Evolutionary conservation across 2,113 vertebrate species (phyloP).

Genomic region (Malurus elegans): DNA sequence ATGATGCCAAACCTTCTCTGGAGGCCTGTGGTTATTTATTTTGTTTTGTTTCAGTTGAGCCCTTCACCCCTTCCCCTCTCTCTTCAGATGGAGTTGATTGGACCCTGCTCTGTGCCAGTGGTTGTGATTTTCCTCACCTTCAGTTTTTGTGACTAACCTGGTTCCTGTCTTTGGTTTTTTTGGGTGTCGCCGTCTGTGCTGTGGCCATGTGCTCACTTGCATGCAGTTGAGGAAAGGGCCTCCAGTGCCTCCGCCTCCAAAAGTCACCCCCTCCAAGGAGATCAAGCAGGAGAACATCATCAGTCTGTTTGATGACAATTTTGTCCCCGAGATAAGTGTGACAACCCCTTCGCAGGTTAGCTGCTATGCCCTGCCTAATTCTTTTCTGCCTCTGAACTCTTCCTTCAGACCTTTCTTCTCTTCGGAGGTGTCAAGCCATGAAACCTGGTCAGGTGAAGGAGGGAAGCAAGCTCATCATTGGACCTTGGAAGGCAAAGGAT

Average conservation of each 20-base stretch:
- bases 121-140: neutral
- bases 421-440: slow-evolving; percentile 51
- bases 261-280: slow-evolving; percentile 95
- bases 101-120: slow-evolving; percentile 16
- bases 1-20: slow-evolving; percentile 70
- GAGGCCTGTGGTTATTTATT: slow-evolving; percentile 5
- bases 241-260: slow-evolving; percentile 94
- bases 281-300: slow-evolving; percentile 96
- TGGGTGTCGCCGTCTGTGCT: slow-evolving; percentile 61
- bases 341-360: slow-evolving; percentile 97
- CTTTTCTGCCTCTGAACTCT: slow-evolving; percentile 18
- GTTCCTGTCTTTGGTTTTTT: slow-evolving; percentile 76
- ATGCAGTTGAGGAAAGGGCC: slow-evolving; percentile 90
- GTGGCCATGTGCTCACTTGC: slow-evolving; percentile 66
- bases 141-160: slow-evolving; percentile 70
- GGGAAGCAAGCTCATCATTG: neutral
- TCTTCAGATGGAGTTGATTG: slow-evolving; percentile 21
- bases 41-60: neutral
- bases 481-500: neutral
- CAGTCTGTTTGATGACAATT: slow-evolving; percentile 93
- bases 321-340: slow-evolving; percentile 92
- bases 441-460: slow-evolving; percentile 61
- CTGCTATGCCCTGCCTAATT: slow-evolving; percentile 55
- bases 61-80: neutral
- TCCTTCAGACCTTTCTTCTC: neutral